Base-by-base conservation (phyloP, 2,113 vertebrate species). In the Prolemur simus region DNA sequence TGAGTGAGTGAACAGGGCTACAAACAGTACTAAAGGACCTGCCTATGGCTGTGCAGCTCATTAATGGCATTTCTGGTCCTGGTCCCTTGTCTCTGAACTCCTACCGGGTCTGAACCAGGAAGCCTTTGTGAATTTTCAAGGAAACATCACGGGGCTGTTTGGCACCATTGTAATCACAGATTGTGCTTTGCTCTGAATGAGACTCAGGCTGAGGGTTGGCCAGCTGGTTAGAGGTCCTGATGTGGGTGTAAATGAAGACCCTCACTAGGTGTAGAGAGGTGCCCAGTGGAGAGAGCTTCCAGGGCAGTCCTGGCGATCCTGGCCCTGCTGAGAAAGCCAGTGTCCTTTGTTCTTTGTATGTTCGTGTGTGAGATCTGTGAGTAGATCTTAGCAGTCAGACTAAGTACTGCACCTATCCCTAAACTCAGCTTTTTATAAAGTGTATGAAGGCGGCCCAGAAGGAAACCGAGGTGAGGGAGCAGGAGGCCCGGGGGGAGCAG, bases 11-110 rank as follows among this genome's bases (percentile, higher is more conserved):
- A 45, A 21, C 0, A 1, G n/a, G 39, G 5, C 47, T 39, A 14
- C 14, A 37, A 5, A 49, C 14, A 42, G 87, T 13, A 5, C n/a
- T 34, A 2, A 29, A 6, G 21, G 21, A 15, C n/a, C 66, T 5
- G 18, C 37, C 42, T 18, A 0, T 18, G 37, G n/a, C 42, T 0
- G 1, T 17, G 2, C 11, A 14, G 45, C 39, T 47, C 29, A 8
- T 12, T 20, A 2, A 60, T 32, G n/a, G 5, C 25, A 6, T 47
- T 18, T 78, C 47, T 32, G 2, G 25, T 25, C 5, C 64, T 39
- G 68, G 4, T n/a, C 56, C 11, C 42, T 0, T 0, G 0, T 29
- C 63, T 87, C 37, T 4, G 15, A 66, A 20, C 66, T 87, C 68
- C 52, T 23, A 54, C 32, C 21, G 32, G 74, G 37, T 27, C 71